A percentile compares a stretch with the other conserved stretches of the same genome.
Evolutionary conservation across 2,888 invertebrate genomes (phyloP).

Genomic region (Tethea ocularis): DNA sequence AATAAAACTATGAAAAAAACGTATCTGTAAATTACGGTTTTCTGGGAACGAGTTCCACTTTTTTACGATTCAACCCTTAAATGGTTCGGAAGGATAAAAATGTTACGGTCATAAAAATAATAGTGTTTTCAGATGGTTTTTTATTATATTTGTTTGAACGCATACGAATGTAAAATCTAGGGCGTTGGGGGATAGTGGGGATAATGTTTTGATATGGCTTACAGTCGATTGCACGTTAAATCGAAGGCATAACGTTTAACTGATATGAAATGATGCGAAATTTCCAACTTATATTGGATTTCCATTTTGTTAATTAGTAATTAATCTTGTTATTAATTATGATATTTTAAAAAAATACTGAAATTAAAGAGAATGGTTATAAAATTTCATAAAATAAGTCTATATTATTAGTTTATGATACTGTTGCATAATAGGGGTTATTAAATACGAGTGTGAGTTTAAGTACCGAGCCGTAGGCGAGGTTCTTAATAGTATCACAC

Average conservation of each 20-base stretch:
- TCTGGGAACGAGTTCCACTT: slow-evolving; percentile 29
- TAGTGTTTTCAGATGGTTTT: slow-evolving; percentile 31
- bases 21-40: slow-evolving; percentile 24
- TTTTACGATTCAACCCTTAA: slow-evolving; percentile 42
- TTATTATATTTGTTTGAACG: slow-evolving; percentile 31
- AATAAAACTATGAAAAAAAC: neutral
- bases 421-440: too few species aligned
- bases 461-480: too few species aligned
- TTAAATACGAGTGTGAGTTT: too few species aligned
- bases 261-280: neutral
- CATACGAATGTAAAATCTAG: slow-evolving; percentile 10
- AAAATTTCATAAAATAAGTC: too few species aligned
- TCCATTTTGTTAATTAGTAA: too few species aligned
- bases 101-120: slow-evolving; percentile 36
- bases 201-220: neutral
- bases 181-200: neutral
- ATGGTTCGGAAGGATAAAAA: slow-evolving; percentile 39
- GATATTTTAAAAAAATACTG: too few species aligned
- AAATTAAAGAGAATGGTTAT: too few species aligned
- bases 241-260: neutral
- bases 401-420: too few species aligned
- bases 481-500: too few species aligned
- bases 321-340: too few species aligned
- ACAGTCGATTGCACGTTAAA: slow-evolving; percentile 1
- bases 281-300: too few species aligned